Evolutionary conservation across 2,113 vertebrate species (phyloP), one percentile per base, ranked within the genome.

Genomic region (Channa maculata): DNA sequence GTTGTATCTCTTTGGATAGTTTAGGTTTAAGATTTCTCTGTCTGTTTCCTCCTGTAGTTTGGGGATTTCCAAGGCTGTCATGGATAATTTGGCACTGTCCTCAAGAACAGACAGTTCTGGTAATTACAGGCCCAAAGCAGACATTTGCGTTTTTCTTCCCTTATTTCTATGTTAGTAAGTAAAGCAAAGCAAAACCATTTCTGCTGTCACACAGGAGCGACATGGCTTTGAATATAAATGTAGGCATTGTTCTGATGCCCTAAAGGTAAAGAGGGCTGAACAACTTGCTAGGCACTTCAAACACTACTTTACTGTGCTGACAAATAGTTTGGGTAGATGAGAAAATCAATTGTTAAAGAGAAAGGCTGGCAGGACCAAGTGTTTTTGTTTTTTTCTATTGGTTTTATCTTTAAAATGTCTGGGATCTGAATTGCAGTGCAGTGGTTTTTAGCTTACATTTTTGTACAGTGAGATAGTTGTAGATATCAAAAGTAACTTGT

Each of bases 241-340:
- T 55, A 14, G 44, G 39, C 90, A 87, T 92, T 91, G 88, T 89
- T 92, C 59, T 63, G 66, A 65, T 48, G 57, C 72, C 66, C 57
- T 60, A 8, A 24, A 86, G 82, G 65, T 68, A 59, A 64, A 77
- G 77, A 67, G 24, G 46, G 9, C 8, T 10, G 8, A 43, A 37
- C 64, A 66, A 68, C 54, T 55, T 51, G 41, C 61, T 6, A 15
- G 73, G 49, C n/a, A 0, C 24, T 66, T 62, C 41, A 63, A 39
- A 81, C 69, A 75, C 60, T 72, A 57, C 44, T 24, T 48, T 11
- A 33, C 59, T 24, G 12, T 44, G 43, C 63, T 62, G 61, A 68
- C 57, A 58, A 44, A 59, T 57, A 62, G 73, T 69, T 61, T 63
- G 15, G 10, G 7, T 67, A n/a, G 34, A 39, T 44, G 51, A 79